Base-by-base conservation (phyloP, 2,113 vertebrate genomes). In the Zosterops borbonicus region DNA sequence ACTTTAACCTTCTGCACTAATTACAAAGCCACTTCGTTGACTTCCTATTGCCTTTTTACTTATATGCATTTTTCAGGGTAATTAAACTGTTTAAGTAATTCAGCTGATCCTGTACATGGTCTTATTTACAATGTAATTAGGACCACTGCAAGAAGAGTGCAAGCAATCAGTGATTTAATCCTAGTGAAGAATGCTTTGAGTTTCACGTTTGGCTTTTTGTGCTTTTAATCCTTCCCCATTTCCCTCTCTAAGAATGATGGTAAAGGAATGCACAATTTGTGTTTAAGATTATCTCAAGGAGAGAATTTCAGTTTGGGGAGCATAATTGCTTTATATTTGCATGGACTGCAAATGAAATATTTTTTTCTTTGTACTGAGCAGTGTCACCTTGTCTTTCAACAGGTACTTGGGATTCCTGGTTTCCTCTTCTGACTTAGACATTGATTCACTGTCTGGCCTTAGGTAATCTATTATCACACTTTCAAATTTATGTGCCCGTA, bases 401-500 rank as follows among this genome's bases (percentile, higher is more conserved):
- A 83, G 46, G 18, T 90, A 52, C 37, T 92, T 83, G 73, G 28
- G 59, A 94, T 91, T 92, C 79, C 80, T 56, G 20, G 14, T 52
- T 95, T 82, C 76, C 28, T 73, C 31, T 75, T 73, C 74, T 60
- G 46, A 9, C 37, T 89, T 52, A 56, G 56, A 69, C 63, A 64
- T 37, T 87, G 77, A 94, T 92, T 95, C 76, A 65, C 75, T 86
- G 33, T 80, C 50, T 91, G 92, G 53, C 52, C 63, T 87, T 60
- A 69, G 63, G 56, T 82, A 67, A 95, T 62, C 55, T 78, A 3
- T 93, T 93, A 77, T 59, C 64, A 80, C 41, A 31, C 69, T 92
- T 88, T 23, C 11, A 83, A 75, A 71, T 90, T 70, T 75, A 67
- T 80, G 44, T 62, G 52, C 87, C 68, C 44, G 16, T 83, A 83